Conservation (phyloP, 2,113 vertebrate species). For the Epinephelus cyanopodus region DNA sequence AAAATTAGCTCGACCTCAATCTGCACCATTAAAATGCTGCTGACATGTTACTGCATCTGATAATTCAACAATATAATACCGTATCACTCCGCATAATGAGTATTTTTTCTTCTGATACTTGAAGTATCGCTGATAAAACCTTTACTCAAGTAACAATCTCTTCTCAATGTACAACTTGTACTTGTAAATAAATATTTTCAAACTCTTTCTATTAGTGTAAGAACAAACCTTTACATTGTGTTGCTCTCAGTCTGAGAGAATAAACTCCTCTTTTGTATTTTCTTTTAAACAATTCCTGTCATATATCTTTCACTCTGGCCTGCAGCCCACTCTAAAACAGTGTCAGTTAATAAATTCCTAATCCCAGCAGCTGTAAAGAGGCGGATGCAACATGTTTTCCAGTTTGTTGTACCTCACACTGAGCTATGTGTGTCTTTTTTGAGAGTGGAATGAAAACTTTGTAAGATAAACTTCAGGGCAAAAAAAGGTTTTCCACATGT, state of each 20-base stretch:
- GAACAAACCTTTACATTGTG: background rate
- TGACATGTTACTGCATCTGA: too few species aligned
- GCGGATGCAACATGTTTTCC: background rate
- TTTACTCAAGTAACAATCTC: background rate
- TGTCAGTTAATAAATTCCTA: background rate
- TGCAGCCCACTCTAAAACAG: background rate
- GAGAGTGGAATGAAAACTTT: constrained; percentile 19
- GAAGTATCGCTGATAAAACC: background rate
- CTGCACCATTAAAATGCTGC: background rate
- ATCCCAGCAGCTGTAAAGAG: background rate
- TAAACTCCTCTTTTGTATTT: background rate
- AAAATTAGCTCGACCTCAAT: background rate
- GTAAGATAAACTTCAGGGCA: constrained; percentile 30
- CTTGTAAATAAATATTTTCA: background rate
- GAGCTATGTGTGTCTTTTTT: constrained; percentile 17
- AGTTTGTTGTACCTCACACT: constrained; percentile 28
- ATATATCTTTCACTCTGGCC: constrained; percentile 2
- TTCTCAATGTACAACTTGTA: background rate
- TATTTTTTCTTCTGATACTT: background rate
- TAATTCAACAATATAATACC: too few species aligned
- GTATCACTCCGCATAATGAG: background rate
- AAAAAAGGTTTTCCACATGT: constrained; percentile 81
- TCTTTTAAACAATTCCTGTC: background rate
- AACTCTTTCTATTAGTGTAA: background rate
- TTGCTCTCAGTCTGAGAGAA: background rate